These are phyloP conservation scores for Eulemur coronatus DNA, from an alignment of 2,797 vertebrate species.

Conservation along the genomic window DNA sequence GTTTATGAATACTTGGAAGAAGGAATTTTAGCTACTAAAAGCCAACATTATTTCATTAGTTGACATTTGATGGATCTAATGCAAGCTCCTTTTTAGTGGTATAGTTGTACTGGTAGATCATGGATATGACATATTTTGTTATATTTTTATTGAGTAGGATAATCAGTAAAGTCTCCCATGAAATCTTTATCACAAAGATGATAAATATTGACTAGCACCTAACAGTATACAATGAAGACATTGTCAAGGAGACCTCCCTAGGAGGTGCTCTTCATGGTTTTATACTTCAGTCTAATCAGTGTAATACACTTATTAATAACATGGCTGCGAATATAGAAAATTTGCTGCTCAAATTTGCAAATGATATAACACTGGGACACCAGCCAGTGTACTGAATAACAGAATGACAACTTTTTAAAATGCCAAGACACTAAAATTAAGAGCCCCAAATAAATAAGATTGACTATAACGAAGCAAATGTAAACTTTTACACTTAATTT, in stretches of 20 bases:
- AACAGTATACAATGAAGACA: not conserved
- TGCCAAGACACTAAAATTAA: not conserved
- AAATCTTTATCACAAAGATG: not conserved
- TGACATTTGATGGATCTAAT: not conserved
- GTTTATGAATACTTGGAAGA: not conserved
- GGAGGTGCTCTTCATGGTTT: not conserved
- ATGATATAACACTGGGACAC: not conserved
- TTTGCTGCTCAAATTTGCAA: not conserved
- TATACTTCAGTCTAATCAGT: not conserved
- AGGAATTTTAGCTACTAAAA: not conserved
- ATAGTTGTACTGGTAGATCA: not conserved
- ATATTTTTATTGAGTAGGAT: not conserved
- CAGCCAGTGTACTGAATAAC: not conserved
- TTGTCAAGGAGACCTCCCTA: rapidly evolving
- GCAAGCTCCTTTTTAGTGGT: not conserved
- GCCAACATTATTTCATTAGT: not conserved
- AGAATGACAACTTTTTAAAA: not conserved
- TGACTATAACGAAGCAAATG: not conserved
- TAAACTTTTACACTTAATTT: not conserved
- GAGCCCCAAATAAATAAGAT: not conserved
- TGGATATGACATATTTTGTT: not conserved
- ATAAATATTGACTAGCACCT: not conserved
- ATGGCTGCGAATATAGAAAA: not conserved
- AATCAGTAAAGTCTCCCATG: not conserved
- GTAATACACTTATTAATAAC: not conserved